A percentile compares a stretch with the other conserved stretches of the same genome.
Conservation (phyloP, 1,140 invertebrate species). For the Zaprionus taronus region DNA sequence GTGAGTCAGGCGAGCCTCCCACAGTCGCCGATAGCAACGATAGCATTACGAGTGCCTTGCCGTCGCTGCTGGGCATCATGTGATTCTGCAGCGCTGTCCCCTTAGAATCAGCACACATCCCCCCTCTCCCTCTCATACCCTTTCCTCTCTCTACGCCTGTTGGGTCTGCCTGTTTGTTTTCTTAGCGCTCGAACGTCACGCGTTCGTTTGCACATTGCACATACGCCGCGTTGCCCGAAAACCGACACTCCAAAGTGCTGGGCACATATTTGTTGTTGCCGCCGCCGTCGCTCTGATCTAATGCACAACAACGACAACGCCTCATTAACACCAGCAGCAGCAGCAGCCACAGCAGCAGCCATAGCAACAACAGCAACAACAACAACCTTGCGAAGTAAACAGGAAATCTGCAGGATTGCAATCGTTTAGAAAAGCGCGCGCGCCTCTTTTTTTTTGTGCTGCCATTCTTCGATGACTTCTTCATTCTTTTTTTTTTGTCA, state of each 20-base stretch:
- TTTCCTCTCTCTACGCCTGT: not conserved
- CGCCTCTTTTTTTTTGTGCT: constrained; percentile 23
- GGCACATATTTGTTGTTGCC: constrained; percentile 47
- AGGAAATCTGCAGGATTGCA: constrained; percentile 68
- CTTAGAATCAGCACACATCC: not conserved
- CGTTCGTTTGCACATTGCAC: constrained; percentile 59
- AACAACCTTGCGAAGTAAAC: constrained; percentile 55
- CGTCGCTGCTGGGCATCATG: constrained; percentile 29
- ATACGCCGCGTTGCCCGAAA: constrained; percentile 63
- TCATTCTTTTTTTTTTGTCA: not conserved
- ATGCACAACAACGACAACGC: constrained; percentile 39
- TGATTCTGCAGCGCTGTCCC: constrained; percentile 16
- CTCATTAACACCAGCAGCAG: constrained; percentile 58
- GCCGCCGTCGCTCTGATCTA: constrained; percentile 25
- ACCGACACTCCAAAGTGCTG: constrained; percentile 41
- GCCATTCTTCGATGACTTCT: not conserved
- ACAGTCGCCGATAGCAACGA: constrained; percentile 8
- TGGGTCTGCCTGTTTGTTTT: constrained; percentile 49
- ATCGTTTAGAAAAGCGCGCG: constrained; percentile 55
- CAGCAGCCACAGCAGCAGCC: not conserved
- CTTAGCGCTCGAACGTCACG: constrained; percentile 52
- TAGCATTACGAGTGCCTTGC: not conserved
- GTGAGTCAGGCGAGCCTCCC: constrained; percentile 44
- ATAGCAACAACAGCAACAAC: constrained; percentile 8
- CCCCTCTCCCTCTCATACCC: not conserved